These are phyloP conservation scores for Hipparchia semele DNA, from an alignment of 2,888 invertebrate genomes.

Conservation along the genomic window DNA sequence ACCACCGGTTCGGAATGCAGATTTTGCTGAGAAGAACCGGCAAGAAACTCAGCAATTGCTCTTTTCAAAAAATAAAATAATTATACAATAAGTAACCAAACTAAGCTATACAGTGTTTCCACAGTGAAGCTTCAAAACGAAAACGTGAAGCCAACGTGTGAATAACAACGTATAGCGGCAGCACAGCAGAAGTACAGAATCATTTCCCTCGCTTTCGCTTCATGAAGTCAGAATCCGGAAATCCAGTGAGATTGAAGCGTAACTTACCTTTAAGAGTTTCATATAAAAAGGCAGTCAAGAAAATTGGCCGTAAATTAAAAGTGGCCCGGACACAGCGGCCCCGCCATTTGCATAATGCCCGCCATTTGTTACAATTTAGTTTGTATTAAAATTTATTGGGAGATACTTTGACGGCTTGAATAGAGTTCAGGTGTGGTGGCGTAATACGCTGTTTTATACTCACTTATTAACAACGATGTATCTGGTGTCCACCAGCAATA, in stretches of 20 bases:
- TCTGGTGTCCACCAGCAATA: no score
- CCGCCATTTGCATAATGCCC: slow-evolving; percentile 44
- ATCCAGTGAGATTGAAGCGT: not conserved
- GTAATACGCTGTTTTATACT: not conserved
- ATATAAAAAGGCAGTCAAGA: slow-evolving; percentile 12
- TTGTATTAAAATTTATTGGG: slow-evolving; percentile 45
- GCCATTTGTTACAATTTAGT: slow-evolving; percentile 45
- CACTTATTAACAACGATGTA: not conserved
- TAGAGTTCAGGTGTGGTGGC: slow-evolving; percentile 9
- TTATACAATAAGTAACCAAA: no score
- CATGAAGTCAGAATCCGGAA: not conserved
- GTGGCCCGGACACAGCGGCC: slow-evolving; percentile 10
- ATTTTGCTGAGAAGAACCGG: no score
- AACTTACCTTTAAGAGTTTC: slow-evolving; percentile 13
- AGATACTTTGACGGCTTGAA: slow-evolving; percentile 17
- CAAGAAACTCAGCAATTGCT: no score
- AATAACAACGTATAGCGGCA: no score
- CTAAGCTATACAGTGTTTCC: no score
- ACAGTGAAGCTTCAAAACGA: no score
- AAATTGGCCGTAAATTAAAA: slow-evolving; percentile 29
- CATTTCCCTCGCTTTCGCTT: no score
- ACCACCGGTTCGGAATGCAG: no score
- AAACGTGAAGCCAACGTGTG: no score
- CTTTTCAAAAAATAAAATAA: no score
- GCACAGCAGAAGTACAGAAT: no score